Percentiles rank a stretch among this genome's conserved stretches.
These are phyloP conservation scores for Perca flavescens DNA, from an alignment of 2,113 vertebrate species.

Conservation along the genomic window DNA sequence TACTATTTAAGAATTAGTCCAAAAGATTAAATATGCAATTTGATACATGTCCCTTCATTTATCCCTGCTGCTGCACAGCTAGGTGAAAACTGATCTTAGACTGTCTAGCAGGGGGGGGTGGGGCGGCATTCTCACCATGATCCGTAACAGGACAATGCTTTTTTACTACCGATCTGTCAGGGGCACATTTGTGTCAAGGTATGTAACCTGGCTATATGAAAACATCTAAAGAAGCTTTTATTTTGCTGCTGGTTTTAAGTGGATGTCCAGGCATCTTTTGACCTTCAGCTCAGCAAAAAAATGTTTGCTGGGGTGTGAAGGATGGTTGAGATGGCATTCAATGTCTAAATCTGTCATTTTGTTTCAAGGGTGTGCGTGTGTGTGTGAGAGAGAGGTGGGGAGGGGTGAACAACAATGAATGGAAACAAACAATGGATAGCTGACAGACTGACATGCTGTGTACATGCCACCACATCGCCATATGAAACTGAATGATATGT, in stretches of 20 bases:
- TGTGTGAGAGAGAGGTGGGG: background rate
- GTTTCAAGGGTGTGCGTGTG: background rate
- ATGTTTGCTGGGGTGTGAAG: background rate
- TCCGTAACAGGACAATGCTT: background rate
- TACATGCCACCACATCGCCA: constrained; percentile 27
- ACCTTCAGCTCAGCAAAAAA: background rate
- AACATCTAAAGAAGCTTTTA: background rate
- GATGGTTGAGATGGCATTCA: background rate
- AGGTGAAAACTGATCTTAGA: constrained; percentile 2
- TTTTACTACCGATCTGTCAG: background rate
- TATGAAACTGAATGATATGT: constrained; percentile 47
- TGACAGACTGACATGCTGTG: constrained; percentile 40
- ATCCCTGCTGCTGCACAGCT: background rate
- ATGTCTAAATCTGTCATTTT: constrained; percentile 12
- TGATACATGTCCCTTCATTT: background rate
- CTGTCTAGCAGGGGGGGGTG: background rate
- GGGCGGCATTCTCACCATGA: background rate
- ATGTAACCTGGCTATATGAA: background rate
- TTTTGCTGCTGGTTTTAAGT: background rate
- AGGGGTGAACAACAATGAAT: no score
- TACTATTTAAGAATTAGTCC: background rate
- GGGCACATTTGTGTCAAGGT: background rate
- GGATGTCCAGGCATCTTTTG: background rate
- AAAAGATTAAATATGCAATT: background rate
- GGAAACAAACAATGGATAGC: background rate